Evolutionary conservation across 2,113 vertebrate species (phyloP).

Genomic region (Callopanchax toddi): DNA sequence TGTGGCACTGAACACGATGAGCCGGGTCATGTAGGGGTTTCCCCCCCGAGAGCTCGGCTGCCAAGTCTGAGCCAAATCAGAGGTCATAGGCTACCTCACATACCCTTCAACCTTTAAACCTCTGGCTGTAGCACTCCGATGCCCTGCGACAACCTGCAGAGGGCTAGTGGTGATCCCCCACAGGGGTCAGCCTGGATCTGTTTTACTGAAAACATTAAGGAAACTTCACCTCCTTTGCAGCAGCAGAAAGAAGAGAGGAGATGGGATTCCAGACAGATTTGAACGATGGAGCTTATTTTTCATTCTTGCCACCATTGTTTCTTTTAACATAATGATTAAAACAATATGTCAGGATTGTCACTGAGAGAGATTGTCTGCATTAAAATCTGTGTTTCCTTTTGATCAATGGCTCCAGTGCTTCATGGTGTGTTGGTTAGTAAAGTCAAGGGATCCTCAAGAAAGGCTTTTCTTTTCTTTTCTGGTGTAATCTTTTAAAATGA

Average conservation of each 20-base stretch:
- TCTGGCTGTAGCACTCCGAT: conserved; percentile 32
- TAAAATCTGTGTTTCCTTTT: neutral
- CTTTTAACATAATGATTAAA: conserved; percentile 41
- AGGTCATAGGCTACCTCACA: conserved; percentile 67
- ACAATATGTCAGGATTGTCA: neutral
- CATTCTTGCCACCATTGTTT: conserved; percentile 46
- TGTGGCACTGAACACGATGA: conserved; percentile 27
- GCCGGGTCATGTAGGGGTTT: conserved; percentile 55
- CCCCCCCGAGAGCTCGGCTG: conserved; percentile 31
- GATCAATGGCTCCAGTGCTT: neutral
- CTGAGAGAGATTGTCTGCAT: neutral
- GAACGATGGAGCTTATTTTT: conserved; percentile 59
- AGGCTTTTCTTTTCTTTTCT: too few relatives aligned
- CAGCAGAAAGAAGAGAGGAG: conserved; percentile 33
- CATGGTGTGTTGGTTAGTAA: too few relatives aligned
- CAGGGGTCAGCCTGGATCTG: conserved; percentile 63
- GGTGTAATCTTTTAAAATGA: too few relatives aligned
- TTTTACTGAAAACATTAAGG: conserved; percentile 69
- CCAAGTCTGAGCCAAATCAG: conserved; percentile 60
- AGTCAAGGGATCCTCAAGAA: too few relatives aligned
- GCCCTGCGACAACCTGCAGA: conserved; percentile 61
- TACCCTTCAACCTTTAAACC: conserved; percentile 67
- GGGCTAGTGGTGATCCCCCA: conserved; percentile 41
- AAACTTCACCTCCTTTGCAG: conserved; percentile 41
- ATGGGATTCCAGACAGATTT: conserved; percentile 53